Evolutionary conservation across 2,113 vertebrate species (phyloP).

Genomic region (Tonatia bakeri): DNA sequence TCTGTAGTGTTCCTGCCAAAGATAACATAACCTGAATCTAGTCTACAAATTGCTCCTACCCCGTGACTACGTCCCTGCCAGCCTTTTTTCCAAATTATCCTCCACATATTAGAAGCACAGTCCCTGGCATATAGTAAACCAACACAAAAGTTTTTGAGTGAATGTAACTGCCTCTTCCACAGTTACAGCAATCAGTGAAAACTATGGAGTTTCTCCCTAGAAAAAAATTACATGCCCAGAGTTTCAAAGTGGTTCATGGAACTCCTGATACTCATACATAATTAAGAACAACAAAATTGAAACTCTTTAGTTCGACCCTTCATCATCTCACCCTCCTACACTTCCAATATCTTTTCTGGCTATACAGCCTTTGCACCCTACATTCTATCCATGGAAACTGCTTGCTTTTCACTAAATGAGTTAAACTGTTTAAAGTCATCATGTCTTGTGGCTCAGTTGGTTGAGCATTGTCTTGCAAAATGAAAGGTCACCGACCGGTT

Average conservation of each 20-base stretch:
- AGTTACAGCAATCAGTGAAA: neutral
- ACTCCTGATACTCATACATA: neutral
- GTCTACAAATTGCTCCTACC: neutral
- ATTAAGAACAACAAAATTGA: neutral
- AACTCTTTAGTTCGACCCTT: neutral
- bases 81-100: neutral
- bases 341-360: neutral
- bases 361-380: neutral
- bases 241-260: neutral
- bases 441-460: neutral
- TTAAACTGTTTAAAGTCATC: neutral
- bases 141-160: neutral
- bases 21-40: neutral
- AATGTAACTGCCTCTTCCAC: neutral
- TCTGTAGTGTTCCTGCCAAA: neutral
- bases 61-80: neutral
- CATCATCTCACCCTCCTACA: neutral
- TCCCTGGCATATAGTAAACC: neutral
- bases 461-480: too few species aligned
- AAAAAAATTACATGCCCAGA: neutral
- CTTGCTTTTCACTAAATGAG: neutral
- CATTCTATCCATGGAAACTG: neutral
- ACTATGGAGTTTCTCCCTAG: neutral
- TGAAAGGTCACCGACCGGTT: too few species aligned
- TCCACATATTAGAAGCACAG: neutral